These are phyloP conservation scores for Bactericera cockerelli DNA, from an alignment of 1,140 invertebrate genomes.

Conservation along the genomic window DNA sequence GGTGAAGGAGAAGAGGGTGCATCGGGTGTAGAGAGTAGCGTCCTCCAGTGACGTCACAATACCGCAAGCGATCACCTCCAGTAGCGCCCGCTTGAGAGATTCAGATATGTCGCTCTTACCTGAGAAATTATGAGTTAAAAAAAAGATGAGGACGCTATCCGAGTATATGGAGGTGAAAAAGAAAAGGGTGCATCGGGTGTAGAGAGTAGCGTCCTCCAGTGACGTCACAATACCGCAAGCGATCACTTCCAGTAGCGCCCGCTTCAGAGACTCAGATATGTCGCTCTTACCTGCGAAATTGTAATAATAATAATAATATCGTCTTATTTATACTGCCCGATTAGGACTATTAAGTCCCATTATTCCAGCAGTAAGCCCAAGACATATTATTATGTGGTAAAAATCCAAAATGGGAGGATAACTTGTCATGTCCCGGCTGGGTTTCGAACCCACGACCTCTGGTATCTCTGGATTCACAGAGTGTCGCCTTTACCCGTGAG, in stretches of 20 bases:
- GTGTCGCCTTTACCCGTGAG: no score
- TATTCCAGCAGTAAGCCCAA: no score
- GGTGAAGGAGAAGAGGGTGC: conserved; percentile 46
- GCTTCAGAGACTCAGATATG: conserved; percentile 31
- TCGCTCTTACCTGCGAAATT: conserved; percentile 12
- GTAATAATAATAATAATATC: no score
- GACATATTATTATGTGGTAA: no score
- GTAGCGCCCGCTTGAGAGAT: conserved; percentile 43
- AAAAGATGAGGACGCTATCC: no score
- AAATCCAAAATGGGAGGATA: no score
- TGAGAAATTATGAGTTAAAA: conserved; percentile 11
- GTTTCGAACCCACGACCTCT: no score
- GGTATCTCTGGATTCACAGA: no score
- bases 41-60: conserved; percentile 55
- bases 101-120: conserved; percentile 13
- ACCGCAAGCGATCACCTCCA: conserved; percentile 77
- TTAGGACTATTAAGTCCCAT: no score
- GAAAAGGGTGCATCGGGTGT: conserved; percentile 64
- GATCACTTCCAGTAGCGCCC: conserved; percentile 64
- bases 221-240: conserved; percentile 69
- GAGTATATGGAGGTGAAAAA: conserved; percentile 26
- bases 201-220: conserved; percentile 53
- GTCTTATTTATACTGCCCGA: no score
- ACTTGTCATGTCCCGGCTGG: no score
- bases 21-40: conserved; percentile 60